Conservation (phyloP, 2,113 vertebrate genomes). For the Anolis carolinensis region DNA sequence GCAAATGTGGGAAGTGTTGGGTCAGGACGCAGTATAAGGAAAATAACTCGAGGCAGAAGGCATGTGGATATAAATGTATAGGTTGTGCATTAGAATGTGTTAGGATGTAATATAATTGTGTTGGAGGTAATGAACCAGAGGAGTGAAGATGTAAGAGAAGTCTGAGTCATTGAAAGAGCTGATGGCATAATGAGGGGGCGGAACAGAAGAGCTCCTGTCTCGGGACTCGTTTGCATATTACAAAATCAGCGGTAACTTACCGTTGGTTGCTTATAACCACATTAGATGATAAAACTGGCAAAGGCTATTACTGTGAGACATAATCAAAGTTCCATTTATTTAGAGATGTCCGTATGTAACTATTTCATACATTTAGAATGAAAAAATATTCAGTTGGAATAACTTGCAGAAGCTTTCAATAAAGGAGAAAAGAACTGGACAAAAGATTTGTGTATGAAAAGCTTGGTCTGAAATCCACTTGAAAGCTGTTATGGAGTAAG, state of each 20-base stretch:
- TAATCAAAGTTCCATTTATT: background rate
- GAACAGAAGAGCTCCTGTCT: slow-evolving; percentile 34
- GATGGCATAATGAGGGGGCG: slow-evolving; percentile 47
- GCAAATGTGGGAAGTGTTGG: slow-evolving; percentile 34
- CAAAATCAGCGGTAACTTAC: slow-evolving; percentile 8
- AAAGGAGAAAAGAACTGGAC: too few species aligned
- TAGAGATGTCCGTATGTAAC: background rate
- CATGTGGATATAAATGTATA: slow-evolving; percentile 42
- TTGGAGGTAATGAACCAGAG: slow-evolving; percentile 68
- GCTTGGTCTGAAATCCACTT: background rate
- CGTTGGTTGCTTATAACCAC: slow-evolving; percentile 7
- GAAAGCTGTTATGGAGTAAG: background rate
- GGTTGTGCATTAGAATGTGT: slow-evolving; percentile 52
- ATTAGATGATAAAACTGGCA: background rate
- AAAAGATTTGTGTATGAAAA: background rate
- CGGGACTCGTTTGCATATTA: slow-evolving; percentile 29
- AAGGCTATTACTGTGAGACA: background rate
- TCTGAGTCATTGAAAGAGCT: slow-evolving; percentile 66
- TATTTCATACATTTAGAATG: background rate
- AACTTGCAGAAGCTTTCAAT: background rate
- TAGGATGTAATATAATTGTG: slow-evolving; percentile 42
- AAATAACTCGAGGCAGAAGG: slow-evolving; percentile 48
- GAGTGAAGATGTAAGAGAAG: slow-evolving; percentile 68
- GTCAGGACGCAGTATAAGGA: slow-evolving; percentile 48
- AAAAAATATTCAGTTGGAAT: background rate